phyloP scores from a whole-genome alignment of 2,113 vertebrate genomes.

The Tupaia tana region DNA sequence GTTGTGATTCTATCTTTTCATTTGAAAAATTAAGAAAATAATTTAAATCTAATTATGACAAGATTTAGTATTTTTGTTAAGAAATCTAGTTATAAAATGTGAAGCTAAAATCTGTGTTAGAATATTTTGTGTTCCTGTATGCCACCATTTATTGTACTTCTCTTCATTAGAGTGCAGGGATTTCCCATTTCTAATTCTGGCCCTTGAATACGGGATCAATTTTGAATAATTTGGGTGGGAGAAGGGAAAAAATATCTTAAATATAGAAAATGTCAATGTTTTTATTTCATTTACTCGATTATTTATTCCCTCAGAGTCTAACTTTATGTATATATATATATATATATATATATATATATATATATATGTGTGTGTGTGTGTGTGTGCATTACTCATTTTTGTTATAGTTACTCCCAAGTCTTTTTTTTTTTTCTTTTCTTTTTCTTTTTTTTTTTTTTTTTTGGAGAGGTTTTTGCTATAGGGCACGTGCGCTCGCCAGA shows the following conservation, averaged over 20 bases:
- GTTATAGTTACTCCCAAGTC: neutral
- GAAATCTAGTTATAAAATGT: neutral
- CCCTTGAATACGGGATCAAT: neutral
- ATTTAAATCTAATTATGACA: neutral
- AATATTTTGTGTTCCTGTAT: neutral
- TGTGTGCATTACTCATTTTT: neutral
- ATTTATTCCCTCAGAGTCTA: neutral
- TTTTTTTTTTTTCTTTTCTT: no score
- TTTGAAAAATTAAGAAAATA: neutral
- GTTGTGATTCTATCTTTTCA: neutral
- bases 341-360: no score
- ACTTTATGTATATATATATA: neutral
- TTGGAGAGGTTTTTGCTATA: no score
- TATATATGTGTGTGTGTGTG: no score
- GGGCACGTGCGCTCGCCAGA: no score
- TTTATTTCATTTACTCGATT: neutral
- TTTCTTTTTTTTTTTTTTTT: no score
- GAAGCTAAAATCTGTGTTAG: neutral
- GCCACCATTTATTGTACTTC: rapidly evolving
- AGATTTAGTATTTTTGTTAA: neutral
- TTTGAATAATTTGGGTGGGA: neutral
- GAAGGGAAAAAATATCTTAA: neutral
- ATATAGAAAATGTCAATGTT: neutral
- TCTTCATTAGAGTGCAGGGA: neutral
- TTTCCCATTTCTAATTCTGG: neutral